A percentile compares a stretch with the other conserved stretches of the same genome.
These are phyloP conservation scores for Talpa occidentalis DNA, from an alignment of 2,113 vertebrate species.

Conservation along the genomic window DNA sequence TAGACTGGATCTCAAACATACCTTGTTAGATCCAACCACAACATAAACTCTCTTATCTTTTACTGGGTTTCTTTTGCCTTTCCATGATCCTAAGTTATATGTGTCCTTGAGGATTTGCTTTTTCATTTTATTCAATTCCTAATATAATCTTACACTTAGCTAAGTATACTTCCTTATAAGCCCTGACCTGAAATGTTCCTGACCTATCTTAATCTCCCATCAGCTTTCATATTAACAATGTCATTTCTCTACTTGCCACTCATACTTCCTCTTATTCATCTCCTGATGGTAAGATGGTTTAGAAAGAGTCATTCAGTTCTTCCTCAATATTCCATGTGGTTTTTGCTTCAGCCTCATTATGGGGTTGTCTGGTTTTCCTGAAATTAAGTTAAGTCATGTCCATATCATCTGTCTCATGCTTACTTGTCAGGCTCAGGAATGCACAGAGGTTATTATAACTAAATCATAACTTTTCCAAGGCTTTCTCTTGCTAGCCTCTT, in stretches of 20 bases:
- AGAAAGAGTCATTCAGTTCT: constrained; percentile 29
- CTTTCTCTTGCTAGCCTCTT: constrained; percentile 31
- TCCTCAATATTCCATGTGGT: constrained; percentile 43
- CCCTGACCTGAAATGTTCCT: neutral
- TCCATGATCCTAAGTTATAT: neutral
- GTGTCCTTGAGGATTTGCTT: neutral
- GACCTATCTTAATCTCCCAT: constrained; percentile 3
- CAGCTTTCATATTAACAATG: neutral
- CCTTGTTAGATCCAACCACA: neutral
- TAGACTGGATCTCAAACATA: neutral
- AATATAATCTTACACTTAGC: neutral
- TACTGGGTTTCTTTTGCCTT: constrained; percentile 25
- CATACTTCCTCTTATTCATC: constrained; percentile 48
- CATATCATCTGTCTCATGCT: constrained; percentile 59
- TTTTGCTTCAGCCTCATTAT: constrained; percentile 51
- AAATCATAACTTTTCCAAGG: constrained; percentile 49
- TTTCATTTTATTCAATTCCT: constrained; percentile 5
- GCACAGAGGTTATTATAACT: constrained; percentile 28
- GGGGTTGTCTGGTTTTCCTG: constrained; percentile 65
- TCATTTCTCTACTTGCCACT: neutral
- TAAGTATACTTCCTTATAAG: neutral
- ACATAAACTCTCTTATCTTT: neutral
- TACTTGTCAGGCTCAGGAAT: constrained; percentile 35
- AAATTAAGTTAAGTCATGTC: constrained; percentile 63
- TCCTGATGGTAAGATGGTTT: neutral